Base-by-base conservation (phyloP, 2,888 invertebrate genomes). In the Argyra leucocephala region DNA sequence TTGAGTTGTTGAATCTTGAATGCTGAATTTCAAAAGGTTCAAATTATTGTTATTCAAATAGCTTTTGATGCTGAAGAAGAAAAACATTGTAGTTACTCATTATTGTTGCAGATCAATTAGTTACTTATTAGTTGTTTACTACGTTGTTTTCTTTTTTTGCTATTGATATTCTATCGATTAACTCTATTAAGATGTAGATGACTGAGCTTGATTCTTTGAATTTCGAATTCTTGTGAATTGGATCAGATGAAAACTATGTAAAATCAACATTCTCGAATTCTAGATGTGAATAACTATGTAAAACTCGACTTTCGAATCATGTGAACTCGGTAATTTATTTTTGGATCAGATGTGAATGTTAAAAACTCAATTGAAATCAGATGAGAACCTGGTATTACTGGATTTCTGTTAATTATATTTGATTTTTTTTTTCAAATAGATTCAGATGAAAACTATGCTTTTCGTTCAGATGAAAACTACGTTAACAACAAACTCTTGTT, bases 331-430 rank as follows among this genome's bases (percentile, higher is more conserved):
- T 48, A 37, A 5, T 48, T 48, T 48, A 18, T 12, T 48, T 48
- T 48, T 48, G 48, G 48, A 31, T 48, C 48, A 48, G 48, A 48
- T 48, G 48, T 18, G 18, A 48, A n/a, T n/a, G 31, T 12, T 31
- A 31, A 31, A 31, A 12, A 31, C 12, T 2, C 5, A 18, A 9
- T 48, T 48, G 12, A n/a, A 18, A 48, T 48, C 48, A 48, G 48
- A 48, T 48, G 48, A 48, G n/a, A 48, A 48, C 48, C 48, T 48
- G 9, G 48, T 15, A 48, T 48, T 48, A 48, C 48, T 48, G 48
- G 12, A 48, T 48, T 48, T 48, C 48, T 48, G 48, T n/a, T n/a
- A n/a, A n/a, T n/a, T n/a, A n/a, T n/a, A 48, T 48, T 48, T n/a
- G n/a, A 48, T 48, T 12, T 48, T 37, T 18, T 48, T 37, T 18